Conservation (phyloP, 2,797 vertebrate species). For the Trichosurus vulpecula region DNA sequence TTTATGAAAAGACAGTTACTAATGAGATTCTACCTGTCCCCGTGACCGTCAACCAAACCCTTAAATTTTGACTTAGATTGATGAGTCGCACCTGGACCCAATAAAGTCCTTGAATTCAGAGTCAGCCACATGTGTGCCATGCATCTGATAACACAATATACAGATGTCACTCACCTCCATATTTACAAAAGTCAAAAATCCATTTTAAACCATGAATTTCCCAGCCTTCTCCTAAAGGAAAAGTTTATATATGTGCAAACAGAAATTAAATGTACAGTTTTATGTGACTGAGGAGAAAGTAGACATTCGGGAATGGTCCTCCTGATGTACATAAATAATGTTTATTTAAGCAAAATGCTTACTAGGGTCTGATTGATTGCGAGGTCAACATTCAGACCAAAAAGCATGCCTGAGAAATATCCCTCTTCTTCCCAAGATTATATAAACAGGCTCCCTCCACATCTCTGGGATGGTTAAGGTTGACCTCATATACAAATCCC, state of each 20-base stretch:
- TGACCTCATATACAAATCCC: constrained; percentile 57
- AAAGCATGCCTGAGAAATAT: constrained; percentile 52
- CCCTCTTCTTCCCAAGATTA: constrained; percentile 9
- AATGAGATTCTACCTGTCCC: constrained; percentile 15
- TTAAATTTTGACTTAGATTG: constrained; percentile 46
- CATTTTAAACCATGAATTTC: constrained; percentile 65
- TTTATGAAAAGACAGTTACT: constrained; percentile 41
- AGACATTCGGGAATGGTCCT: constrained; percentile 32
- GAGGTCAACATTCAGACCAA: constrained; percentile 48
- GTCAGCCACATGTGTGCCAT: constrained; percentile 43
- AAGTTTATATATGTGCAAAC: constrained; percentile 66
- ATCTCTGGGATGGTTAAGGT: neutral
- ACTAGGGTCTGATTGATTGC: constrained; percentile 47
- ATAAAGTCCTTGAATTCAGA: constrained; percentile 1
- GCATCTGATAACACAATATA: constrained; percentile 73
- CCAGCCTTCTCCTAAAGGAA: constrained; percentile 66
- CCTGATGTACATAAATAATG: constrained; percentile 59
- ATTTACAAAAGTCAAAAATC: constrained; percentile 69
- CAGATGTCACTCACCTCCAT: constrained; percentile 72
- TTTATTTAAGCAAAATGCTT: constrained; percentile 66
- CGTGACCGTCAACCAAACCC: constrained; percentile 39
- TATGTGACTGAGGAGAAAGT: constrained; percentile 63
- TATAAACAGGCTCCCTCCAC: constrained; percentile 36
- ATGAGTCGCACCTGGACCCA: constrained; percentile 62
- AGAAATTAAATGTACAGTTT: constrained; percentile 69